phyloP scores from a whole-genome alignment of 2,113 vertebrate species.

The Pomatorhinus ruficollis region DNA sequence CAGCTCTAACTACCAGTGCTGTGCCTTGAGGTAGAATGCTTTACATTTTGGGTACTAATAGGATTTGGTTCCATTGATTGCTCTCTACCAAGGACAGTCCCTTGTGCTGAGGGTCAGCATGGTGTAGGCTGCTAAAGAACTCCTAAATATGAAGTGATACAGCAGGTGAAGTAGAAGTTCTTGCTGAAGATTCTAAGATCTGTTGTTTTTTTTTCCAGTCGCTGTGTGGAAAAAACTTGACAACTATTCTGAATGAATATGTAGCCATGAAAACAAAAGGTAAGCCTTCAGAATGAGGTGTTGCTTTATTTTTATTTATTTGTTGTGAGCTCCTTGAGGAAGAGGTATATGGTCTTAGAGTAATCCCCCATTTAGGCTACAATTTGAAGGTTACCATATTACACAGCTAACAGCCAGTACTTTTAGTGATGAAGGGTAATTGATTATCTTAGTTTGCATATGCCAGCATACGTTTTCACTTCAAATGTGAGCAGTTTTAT shows the following conservation, averaged over 20 bases:
- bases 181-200: neutral
- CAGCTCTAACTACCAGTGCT: neutral
- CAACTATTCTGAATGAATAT: constrained; percentile 95
- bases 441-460: neutral
- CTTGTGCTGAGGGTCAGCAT: neutral
- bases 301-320: neutral
- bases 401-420: neutral
- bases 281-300: constrained; percentile 57
- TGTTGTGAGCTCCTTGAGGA: neutral
- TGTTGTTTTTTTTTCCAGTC: constrained; percentile 78
- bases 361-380: neutral
- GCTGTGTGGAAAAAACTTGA: constrained; percentile 94
- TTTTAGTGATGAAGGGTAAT: neutral
- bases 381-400: neutral
- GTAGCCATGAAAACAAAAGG: constrained; percentile 93
- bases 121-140: neutral
- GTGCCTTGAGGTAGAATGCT: neutral
- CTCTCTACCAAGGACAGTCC: neutral
- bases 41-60: neutral
- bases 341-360: neutral
- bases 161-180: neutral
- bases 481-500: neutral
- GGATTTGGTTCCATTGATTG: neutral
- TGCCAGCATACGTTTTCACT: neutral
- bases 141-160: neutral